Percentiles rank a stretch among this genome's conserved stretches.
phyloP scores from a whole-genome alignment of 2,797 vertebrate species.

The Squalus acanthias region DNA sequence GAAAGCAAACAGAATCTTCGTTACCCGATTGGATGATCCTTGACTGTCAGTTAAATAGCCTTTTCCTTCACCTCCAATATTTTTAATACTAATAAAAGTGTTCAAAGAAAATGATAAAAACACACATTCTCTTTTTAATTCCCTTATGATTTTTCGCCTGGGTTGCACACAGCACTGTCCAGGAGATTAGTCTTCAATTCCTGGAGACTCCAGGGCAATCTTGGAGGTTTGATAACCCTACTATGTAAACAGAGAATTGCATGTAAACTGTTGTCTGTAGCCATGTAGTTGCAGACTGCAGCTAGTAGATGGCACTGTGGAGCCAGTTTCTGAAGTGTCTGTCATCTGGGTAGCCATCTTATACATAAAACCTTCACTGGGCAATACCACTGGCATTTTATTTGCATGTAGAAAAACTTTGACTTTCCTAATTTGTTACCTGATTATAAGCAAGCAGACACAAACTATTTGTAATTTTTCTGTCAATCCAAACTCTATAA shows the following conservation, averaged over 20 bases:
- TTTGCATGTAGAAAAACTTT: neutral
- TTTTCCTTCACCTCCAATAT: neutral
- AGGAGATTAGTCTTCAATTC: neutral
- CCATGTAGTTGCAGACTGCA: neutral
- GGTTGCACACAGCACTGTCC: neutral
- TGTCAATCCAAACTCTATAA: neutral
- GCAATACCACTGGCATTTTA: neutral
- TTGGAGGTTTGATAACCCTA: too few relatives aligned
- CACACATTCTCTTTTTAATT: neutral
- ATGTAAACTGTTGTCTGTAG: neutral
- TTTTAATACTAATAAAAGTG: neutral
- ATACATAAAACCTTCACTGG: neutral
- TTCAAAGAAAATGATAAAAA: neutral
- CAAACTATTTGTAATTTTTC: neutral
- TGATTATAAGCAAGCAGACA: neutral
- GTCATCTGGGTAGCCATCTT: neutral
- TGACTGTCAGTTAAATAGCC: neutral
- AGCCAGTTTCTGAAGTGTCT: neutral
- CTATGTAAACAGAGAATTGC: neutral
- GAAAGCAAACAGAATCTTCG: neutral
- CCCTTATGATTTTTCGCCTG: neutral
- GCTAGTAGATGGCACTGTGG: constrained; percentile 25
- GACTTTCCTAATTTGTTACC: neutral
- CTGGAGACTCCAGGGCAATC: neutral
- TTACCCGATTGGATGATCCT: neutral